Base-by-base conservation (phyloP, 2,888 invertebrate species). In the Plutella xylostella region DNA sequence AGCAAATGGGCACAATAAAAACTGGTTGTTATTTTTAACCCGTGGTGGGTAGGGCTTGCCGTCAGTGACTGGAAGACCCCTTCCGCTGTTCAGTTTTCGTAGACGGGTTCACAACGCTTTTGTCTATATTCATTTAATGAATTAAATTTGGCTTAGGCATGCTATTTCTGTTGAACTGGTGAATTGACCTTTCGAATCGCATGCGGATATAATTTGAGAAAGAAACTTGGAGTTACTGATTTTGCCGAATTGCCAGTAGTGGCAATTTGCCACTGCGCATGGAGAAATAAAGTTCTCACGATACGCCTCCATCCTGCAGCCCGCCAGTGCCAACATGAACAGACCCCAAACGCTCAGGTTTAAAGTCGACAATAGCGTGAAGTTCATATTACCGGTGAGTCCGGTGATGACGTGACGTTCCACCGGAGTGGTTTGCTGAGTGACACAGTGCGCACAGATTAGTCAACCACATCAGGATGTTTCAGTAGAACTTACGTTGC, bases 21-120 rank as follows among this genome's bases (percentile, higher is more conserved):
- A 80, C 77, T 73, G 77, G 76, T 78, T 80, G 76, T 79, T 82
- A 82, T 80, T 80, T 80, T 80, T 80, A 80, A 78, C 77, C 78
- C 65, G 66, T 15, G 18, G 21, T 67, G 69, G 68, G 71, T 68
- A 74, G 72, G 73, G 68, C 74, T 39, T 41, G 68, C 62, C 65
- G 65, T 64, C 71, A 61, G 65, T 18, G 22, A 63, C 73, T 70
- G 74, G 75, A 76, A 76, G 65, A 60, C 68, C 69, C 65, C 68
- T 75, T 74, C 75, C 70, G 70, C 67, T 65, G 71, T 72, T 72
- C 61, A 66, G 58, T 57, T 51, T 52, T 61, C n/a, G n/a, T n/a
- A n/a, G n/a, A n/a, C n/a, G n/a, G n/a, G n/a, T n/a, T n/a, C n/a
- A n/a, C n/a, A n/a, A n/a, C n/a, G n/a, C n/a, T n/a, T n/a, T n/a